Percentiles rank a stretch among this genome's conserved stretches.
These are phyloP conservation scores for Ellobium chinense DNA, from an alignment of 2,888 invertebrate genomes.

Conservation along the genomic window DNA sequence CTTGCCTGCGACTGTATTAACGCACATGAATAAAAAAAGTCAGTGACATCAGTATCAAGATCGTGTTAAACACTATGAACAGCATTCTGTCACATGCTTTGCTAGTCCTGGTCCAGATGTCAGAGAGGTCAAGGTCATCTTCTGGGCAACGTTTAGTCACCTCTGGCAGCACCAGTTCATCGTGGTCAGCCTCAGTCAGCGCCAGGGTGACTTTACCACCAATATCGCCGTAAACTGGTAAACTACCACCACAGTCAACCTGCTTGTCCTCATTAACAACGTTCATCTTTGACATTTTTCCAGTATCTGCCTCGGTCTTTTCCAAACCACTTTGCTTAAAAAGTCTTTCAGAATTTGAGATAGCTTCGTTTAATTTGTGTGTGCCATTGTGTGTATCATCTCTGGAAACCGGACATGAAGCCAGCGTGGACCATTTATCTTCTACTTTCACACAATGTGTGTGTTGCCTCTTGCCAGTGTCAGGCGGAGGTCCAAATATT, in stretches of 20 bases:
- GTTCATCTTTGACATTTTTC: too few relatives aligned
- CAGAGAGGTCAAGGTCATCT: neutral
- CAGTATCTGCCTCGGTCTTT: too few relatives aligned
- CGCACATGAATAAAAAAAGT: neutral
- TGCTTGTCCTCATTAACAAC: neutral
- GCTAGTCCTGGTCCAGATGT: neutral
- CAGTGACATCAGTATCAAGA: neutral
- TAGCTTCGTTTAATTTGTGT: too few relatives aligned
- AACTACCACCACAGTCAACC: neutral
- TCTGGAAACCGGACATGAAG: neutral
- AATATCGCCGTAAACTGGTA: neutral
- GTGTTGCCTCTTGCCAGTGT: neutral
- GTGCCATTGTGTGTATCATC: neutral
- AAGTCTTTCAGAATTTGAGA: too few relatives aligned
- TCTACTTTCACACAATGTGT: neutral
- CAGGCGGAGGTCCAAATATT: neutral
- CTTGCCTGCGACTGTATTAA: too few relatives aligned
- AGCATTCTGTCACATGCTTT: neutral
- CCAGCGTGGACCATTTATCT: neutral
- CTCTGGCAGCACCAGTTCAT: neutral
- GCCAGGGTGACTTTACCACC: neutral
- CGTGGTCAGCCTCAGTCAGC: neutral
- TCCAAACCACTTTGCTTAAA: too few relatives aligned
- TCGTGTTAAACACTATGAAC: neutral
- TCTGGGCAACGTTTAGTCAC: neutral